Conservation (phyloP, 2,888 invertebrate species). For the Acronicta aceris region DNA sequence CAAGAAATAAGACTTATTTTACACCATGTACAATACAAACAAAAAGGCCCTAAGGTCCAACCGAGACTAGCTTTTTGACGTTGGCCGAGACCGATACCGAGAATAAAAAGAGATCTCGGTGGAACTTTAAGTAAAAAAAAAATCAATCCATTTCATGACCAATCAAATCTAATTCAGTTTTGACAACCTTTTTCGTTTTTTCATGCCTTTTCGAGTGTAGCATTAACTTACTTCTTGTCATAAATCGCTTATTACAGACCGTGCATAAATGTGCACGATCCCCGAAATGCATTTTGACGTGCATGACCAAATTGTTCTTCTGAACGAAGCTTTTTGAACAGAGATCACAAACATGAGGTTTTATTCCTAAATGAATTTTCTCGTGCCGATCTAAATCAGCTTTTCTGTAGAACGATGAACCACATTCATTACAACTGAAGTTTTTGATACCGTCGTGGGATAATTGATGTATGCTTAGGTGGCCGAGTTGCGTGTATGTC, state of each 20-base stretch:
- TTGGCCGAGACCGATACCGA: no score
- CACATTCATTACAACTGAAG: conserved; percentile 76
- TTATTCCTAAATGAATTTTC: conserved; percentile 78
- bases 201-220: conserved; percentile 75
- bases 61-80: no score
- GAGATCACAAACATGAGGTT: conserved; percentile 77
- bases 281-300: conserved; percentile 77
- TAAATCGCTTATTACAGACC: conserved; percentile 74
- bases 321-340: conserved; percentile 80
- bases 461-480: conserved; percentile 76
- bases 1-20: background rate
- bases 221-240: conserved; percentile 74
- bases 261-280: conserved; percentile 73
- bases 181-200: conserved; percentile 68
- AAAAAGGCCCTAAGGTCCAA: no score
- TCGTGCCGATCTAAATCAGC: conserved; percentile 79
- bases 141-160: conserved; percentile 28
- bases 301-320: conserved; percentile 81
- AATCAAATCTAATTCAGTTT: conserved; percentile 43
- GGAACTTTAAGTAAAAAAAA: background rate
- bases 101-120: no score
- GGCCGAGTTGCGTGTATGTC: conserved; percentile 80
- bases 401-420: conserved; percentile 77
- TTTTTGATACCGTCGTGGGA: conserved; percentile 79
- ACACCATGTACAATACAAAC: background rate